Evolutionary conservation across 2,113 vertebrate species (phyloP).

Genomic region (Recurvirostra avosetta): DNA sequence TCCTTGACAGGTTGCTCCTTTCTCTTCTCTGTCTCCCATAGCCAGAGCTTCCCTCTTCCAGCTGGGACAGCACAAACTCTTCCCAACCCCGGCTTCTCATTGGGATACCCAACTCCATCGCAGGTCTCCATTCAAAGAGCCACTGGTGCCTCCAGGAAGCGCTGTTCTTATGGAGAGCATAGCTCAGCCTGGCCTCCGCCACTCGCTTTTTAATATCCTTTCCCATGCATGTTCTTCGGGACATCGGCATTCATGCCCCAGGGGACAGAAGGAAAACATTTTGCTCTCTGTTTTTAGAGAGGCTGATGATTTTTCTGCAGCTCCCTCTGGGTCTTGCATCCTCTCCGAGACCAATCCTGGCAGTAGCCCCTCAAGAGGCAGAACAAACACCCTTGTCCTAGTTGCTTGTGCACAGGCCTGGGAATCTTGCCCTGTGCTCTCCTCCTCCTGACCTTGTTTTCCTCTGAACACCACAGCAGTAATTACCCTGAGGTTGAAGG

Average conservation of each 20-base stretch:
- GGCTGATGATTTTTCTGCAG: neutral
- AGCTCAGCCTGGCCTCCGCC: neutral
- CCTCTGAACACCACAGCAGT: slow-evolving; percentile 17
- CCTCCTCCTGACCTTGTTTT: slow-evolving; percentile 47
- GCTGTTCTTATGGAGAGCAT: neutral
- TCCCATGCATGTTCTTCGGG: neutral
- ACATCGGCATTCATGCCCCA: neutral
- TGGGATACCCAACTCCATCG: rapidly evolving
- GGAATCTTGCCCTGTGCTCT: slow-evolving; percentile 3
- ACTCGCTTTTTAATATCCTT: neutral
- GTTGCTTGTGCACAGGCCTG: slow-evolving; percentile 17
- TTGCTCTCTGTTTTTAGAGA: slow-evolving; percentile 43
- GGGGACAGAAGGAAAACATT: slow-evolving; percentile 37
- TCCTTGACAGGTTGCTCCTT: neutral
- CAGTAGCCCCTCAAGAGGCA: neutral
- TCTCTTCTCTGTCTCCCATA: neutral
- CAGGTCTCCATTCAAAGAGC: neutral
- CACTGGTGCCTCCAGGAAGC: neutral
- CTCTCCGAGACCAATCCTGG: neutral
- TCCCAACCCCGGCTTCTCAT: neutral
- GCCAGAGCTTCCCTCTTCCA: neutral
- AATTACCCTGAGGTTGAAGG: slow-evolving; percentile 46
- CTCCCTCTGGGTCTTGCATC: slow-evolving; percentile 9
- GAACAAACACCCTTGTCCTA: slow-evolving; percentile 42
- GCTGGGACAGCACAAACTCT: neutral